Conservation (phyloP, 2,797 vertebrate species). For the Phoebastria nigripes region DNA sequence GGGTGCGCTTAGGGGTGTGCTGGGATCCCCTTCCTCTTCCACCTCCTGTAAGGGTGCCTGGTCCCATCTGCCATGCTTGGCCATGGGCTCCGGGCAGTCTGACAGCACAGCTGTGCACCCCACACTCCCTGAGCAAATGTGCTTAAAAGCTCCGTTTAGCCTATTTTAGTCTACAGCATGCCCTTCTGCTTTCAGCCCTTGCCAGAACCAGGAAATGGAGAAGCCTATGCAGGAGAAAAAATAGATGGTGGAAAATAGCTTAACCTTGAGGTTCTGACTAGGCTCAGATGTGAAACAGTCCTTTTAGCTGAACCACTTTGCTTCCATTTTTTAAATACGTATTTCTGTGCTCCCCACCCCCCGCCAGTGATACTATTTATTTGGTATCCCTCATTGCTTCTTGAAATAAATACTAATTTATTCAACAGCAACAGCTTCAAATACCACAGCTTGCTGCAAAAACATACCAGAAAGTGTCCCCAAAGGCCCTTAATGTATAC, state of each 20-base stretch:
- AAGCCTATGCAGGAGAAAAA: not conserved
- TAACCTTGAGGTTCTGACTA: not conserved
- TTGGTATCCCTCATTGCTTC: slow-evolving; percentile 21
- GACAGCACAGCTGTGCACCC: slow-evolving; percentile 51
- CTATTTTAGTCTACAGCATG: not conserved
- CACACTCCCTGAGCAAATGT: not conserved
- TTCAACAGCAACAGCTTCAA: slow-evolving; percentile 36
- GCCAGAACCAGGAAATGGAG: slow-evolving; percentile 9
- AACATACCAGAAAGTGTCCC: not conserved
- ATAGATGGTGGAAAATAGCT: not conserved
- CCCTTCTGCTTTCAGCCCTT: slow-evolving; percentile 33
- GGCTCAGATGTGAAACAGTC: not conserved
- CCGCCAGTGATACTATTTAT: not conserved
- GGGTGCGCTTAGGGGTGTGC: not conserved
- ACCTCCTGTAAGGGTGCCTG: not conserved
- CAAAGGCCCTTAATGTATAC: slow-evolving; percentile 13
- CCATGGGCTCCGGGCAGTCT: not conserved
- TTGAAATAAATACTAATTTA: slow-evolving; percentile 42
- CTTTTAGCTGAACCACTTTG: not conserved
- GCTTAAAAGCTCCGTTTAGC: slow-evolving; percentile 22
- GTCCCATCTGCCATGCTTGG: slow-evolving; percentile 42
- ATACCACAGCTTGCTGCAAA: slow-evolving; percentile 1
- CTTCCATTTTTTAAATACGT: not conserved
- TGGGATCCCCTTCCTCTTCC: not conserved
- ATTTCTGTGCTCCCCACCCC: not conserved